Evolutionary conservation across 2,888 invertebrate species (phyloP).

Genomic region (Drosophila cracens): DNA sequence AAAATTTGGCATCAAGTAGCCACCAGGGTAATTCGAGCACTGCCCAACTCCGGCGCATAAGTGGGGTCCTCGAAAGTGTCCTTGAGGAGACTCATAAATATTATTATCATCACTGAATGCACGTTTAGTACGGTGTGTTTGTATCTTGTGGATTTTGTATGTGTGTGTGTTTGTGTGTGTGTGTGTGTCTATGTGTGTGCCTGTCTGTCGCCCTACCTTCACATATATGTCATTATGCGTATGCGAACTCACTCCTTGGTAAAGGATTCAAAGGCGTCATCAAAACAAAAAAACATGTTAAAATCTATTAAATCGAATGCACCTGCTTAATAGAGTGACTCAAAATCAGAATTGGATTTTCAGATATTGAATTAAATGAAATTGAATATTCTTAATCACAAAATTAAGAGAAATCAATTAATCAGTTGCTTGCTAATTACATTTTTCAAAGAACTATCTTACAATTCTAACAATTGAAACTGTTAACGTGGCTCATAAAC

Average conservation of each 20-base stretch:
- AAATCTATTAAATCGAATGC: slow-evolving; percentile 8
- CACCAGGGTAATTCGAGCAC: slow-evolving; percentile 72
- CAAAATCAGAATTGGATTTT: neutral
- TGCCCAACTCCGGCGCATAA: slow-evolving; percentile 58
- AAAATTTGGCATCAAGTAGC: slow-evolving; percentile 71
- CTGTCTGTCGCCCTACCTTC: neutral
- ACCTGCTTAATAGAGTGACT: neutral
- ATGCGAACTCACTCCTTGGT: neutral
- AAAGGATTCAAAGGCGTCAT: slow-evolving; percentile 39
- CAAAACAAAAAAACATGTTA: slow-evolving; percentile 28
- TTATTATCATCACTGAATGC: slow-evolving; percentile 73
- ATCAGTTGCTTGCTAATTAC: neutral
- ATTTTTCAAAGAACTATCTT: too few species aligned
- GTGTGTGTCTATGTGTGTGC: neutral
- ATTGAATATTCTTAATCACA: neutral
- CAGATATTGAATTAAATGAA: neutral
- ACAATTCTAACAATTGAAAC: neutral
- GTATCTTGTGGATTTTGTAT: slow-evolving; percentile 22
- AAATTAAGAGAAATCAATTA: neutral
- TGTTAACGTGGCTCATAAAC: neutral
- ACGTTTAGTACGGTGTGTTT: slow-evolving; percentile 29
- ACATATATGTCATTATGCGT: neutral
- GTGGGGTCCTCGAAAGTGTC: slow-evolving; percentile 70
- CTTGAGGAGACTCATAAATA: slow-evolving; percentile 81
- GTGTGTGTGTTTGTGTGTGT: slow-evolving; percentile 5